A percentile compares a stretch with the other conserved stretches of the same genome.
phyloP scores from a whole-genome alignment of 2,797 vertebrate genomes.

The Diglossa cyanea region DNA sequence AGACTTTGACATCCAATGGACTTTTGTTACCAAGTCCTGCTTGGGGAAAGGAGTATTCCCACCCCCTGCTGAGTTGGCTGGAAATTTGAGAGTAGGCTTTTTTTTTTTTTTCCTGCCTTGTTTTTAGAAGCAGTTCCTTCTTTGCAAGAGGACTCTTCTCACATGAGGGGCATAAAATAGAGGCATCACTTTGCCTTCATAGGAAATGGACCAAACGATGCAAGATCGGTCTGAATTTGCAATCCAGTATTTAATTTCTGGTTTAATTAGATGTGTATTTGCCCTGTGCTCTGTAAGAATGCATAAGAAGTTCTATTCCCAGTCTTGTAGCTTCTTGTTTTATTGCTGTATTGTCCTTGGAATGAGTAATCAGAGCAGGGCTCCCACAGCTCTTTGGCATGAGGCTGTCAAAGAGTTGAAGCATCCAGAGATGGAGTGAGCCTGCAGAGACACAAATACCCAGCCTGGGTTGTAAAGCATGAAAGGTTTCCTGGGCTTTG shows the following conservation, averaged over 20 bases:
- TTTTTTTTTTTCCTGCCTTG: neutral
- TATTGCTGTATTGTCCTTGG: slow-evolving; percentile 31
- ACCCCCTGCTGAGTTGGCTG: neutral
- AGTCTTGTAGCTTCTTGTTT: neutral
- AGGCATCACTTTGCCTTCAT: neutral
- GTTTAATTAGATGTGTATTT: neutral
- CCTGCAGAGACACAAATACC: accelerated
- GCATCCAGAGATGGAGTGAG: neutral
- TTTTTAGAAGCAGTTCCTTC: neutral
- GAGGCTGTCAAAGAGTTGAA: neutral
- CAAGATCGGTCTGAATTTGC: neutral
- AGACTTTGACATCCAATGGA: neutral
- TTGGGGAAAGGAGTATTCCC: neutral
- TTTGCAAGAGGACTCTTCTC: neutral
- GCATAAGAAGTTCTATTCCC: neutral
- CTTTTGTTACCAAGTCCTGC: neutral
- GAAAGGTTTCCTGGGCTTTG: neutral
- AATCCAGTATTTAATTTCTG: neutral
- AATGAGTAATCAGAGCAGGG: neutral
- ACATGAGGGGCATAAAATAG: neutral
- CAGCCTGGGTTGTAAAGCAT: neutral
- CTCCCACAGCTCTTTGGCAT: neutral
- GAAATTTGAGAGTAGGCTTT: neutral
- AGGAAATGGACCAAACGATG: neutral
- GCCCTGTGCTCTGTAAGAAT: neutral